These are phyloP conservation scores for Copidosoma floridanum DNA, from an alignment of 1,140 invertebrate genomes.

Conservation along the genomic window DNA sequence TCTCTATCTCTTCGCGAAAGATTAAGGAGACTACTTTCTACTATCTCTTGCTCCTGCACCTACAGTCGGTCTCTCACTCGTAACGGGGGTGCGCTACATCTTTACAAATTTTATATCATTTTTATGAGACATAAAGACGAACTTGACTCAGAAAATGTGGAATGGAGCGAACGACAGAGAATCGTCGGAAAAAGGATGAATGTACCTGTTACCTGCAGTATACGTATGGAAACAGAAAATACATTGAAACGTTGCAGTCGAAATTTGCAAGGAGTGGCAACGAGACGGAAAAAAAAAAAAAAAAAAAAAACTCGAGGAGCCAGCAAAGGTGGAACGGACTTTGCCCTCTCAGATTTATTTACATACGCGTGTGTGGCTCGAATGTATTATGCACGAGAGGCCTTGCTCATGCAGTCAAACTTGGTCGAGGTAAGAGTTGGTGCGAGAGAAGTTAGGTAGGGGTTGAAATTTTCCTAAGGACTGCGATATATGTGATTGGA, in stretches of 20 bases:
- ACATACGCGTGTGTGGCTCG: too few relatives aligned
- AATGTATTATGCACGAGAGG: slow-evolving; percentile 7
- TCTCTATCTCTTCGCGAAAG: not conserved
- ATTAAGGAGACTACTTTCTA: slow-evolving; percentile 31
- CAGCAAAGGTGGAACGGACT: slow-evolving; percentile 45
- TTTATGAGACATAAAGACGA: slow-evolving; percentile 58
- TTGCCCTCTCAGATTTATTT: too few relatives aligned
- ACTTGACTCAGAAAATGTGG: too few relatives aligned
- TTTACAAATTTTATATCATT: slow-evolving; percentile 59
- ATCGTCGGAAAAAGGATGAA: slow-evolving; percentile 9
- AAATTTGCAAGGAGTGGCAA: not conserved
- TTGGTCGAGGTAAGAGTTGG: too few relatives aligned
- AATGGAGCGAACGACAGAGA: slow-evolving; percentile 36
- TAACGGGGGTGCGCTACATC: slow-evolving; percentile 44
- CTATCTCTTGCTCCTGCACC: slow-evolving; percentile 41
- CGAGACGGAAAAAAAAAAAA: not conserved
- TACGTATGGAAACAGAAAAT: not conserved
- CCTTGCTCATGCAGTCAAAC: too few relatives aligned
- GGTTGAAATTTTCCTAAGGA: too few relatives aligned
- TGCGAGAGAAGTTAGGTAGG: too few relatives aligned
- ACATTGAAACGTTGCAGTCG: not conserved
- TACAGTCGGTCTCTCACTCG: slow-evolving; percentile 49
- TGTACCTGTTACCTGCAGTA: too few relatives aligned
- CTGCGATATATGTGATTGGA: too few relatives aligned
- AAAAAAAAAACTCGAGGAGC: slow-evolving; percentile 16